Evolutionary conservation across 2,888 invertebrate species (phyloP), one percentile per base, ranked within the genome.

Genomic region (Eugnorisma glareosa): DNA sequence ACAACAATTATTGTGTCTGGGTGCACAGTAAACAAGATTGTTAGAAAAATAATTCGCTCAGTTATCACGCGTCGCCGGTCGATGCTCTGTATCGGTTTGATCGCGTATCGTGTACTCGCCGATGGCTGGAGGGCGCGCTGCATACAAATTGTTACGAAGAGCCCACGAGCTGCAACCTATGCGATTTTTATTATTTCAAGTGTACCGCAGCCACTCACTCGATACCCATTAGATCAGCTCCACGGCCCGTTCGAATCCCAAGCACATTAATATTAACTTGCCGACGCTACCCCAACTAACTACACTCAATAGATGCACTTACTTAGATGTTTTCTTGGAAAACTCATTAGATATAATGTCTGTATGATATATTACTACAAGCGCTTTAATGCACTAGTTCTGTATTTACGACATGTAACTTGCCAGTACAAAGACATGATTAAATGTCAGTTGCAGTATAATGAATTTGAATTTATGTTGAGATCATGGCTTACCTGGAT

Each of bases 261-360:
- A 79, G 70, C 77, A 85, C 86, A 90, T 90, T 89, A 88, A 90
- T 90, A 85, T 88, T 83, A 88, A 89, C 87, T 90, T 87, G 79
- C 80, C 69, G 73, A 80, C 79, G 69, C 79, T 73, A 68, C 78
- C 73, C 31, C 73, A 79, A 81, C 75, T 79, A 81, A 83, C 77
- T 82, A 75, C 73, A 81, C 83, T 85, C 54, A 71, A 85, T 78
- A 84, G 83, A 87, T 75, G 78, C 70, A 83, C 79, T 81, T 76
- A 77, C 70, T 77, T 79, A 35, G 63, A 77, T 69, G 78, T 81
- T 83, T 77, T 75, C 81, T 85, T 73, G 73, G 48, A 59, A 82
- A 82, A 79, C 79, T 86, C 86, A 83, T 84, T 86, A 86, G 40
- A 66, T 79, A 68, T 82, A 75, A 79, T 61, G 72, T 75, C 59